Base-by-base conservation (phyloP, 2,888 invertebrate genomes). In the Drosophila quinaria region DNA sequence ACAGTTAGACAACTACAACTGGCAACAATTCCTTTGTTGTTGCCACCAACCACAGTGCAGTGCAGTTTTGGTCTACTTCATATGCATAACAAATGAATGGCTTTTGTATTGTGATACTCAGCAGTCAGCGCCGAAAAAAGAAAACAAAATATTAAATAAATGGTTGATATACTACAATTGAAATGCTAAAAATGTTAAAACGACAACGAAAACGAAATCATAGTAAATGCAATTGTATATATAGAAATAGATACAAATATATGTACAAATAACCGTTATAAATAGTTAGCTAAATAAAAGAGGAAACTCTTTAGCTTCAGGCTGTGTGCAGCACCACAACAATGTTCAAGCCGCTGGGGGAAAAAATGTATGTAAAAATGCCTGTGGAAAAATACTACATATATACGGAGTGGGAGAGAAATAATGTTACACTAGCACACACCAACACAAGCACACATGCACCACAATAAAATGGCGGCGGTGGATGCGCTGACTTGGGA, bases 61-160 rank as follows among this genome's bases (percentile, higher is more conserved):
- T 25, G 25, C 80, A 77, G 66, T 66, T 82, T 67, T 55, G 69
- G 76, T 69, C 76, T 72, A 72, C 84, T 84, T 84, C 84, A 89
- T 84, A 84, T 89, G 89, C 89, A 84, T 84, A 87, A 89, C 89
- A 84, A 84, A 87, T 84, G 84, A 78, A 86, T 70, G 65, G 70
- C 83, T 86, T 80, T 88, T 60, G 86, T 65, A 82, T 82, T 60
- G 83, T 78, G 77, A 68, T 74, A 68, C 66, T 46, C 41, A 46
- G 33, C 41, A 75, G 51, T 62, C 44, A 35, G 58, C 60, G 71
- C 31, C 59, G 41, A 46, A 55, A 25, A 33, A 49, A 25, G 42
- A 13, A 55, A 51, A 55, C 50, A 51, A 31, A 56, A 19, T 25
- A 70, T 25, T 42, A 63, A 44, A 39, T 62, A 65, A 65, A 59